phyloP scores from a whole-genome alignment of 2,797 vertebrate species.

The Sternotherus odoratus region DNA sequence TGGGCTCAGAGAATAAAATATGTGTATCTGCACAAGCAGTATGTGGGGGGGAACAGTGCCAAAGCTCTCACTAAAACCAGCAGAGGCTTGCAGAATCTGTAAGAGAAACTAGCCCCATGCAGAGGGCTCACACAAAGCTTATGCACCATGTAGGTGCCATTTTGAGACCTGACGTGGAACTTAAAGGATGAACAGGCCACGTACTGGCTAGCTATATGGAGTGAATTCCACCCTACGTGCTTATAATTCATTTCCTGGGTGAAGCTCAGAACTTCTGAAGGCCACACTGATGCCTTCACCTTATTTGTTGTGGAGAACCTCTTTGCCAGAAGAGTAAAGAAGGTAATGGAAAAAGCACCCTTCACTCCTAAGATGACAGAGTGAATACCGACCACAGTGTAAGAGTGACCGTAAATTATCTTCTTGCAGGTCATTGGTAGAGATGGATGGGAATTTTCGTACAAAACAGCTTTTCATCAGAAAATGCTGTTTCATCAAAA shows the following conservation, averaged over 20 bases:
- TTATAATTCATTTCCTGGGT: neutral
- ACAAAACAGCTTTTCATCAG: neutral
- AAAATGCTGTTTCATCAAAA: neutral
- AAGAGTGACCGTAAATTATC: neutral
- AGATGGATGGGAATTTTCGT: neutral
- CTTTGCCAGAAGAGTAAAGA: neutral
- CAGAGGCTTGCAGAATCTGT: neutral
- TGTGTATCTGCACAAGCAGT: neutral
- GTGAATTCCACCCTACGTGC: neutral
- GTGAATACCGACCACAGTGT: neutral
- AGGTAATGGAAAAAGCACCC: neutral
- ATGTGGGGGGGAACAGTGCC: accelerated
- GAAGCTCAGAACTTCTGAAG: neutral
- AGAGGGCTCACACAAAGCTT: neutral
- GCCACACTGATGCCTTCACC: neutral
- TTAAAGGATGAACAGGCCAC: neutral
- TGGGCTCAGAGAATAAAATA: neutral
- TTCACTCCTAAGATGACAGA: neutral
- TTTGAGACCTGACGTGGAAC: neutral
- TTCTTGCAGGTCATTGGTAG: neutral
- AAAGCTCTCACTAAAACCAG: neutral
- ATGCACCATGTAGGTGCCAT: neutral
- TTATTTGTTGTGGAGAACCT: neutral
- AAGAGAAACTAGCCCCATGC: neutral
- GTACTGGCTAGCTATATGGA: neutral